Percentiles rank a stretch among this genome's conserved stretches.
phyloP scores from a whole-genome alignment of 2,888 invertebrate species.

The Temnothorax unifasciatus region DNA sequence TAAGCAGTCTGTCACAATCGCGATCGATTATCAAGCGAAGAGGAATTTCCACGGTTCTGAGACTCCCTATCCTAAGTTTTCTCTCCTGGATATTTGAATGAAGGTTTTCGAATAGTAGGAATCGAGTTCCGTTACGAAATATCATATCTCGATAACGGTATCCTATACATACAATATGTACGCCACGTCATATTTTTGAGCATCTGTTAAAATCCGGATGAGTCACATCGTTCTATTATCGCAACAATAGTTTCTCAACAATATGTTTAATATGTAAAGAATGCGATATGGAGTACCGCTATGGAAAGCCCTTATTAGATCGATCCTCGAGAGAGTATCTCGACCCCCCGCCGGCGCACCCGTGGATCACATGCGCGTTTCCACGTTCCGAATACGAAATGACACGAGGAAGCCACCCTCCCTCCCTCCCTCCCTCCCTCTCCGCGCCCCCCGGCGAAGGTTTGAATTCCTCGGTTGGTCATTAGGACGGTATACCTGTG shows the following conservation, averaged over 20 bases:
- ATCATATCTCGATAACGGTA: not conserved
- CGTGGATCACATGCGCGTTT: slow-evolving; percentile 22
- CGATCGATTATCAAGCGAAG: not conserved
- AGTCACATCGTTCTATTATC: not conserved
- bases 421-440: not conserved
- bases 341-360: slow-evolving; percentile 5
- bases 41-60: not conserved
- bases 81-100: not conserved
- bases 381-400: slow-evolving; percentile 17
- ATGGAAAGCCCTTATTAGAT: slow-evolving; percentile 26
- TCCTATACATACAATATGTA: no score
- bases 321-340: not conserved
- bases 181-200: not conserved
- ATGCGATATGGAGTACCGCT: not conserved
- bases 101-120: not conserved
- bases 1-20: not conserved
- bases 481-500: slow-evolving; percentile 84
- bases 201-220: no score
- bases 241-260: not conserved
- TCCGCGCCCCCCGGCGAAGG: slow-evolving; percentile 51
- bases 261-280: not conserved
- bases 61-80: not conserved
- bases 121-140: not conserved
- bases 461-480: slow-evolving; percentile 79
- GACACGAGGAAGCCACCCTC: slow-evolving; percentile 58